Evolutionary conservation across 1,140 invertebrate genomes (phyloP).

Genomic region (Pseudomyrmex flavicornis): DNA sequence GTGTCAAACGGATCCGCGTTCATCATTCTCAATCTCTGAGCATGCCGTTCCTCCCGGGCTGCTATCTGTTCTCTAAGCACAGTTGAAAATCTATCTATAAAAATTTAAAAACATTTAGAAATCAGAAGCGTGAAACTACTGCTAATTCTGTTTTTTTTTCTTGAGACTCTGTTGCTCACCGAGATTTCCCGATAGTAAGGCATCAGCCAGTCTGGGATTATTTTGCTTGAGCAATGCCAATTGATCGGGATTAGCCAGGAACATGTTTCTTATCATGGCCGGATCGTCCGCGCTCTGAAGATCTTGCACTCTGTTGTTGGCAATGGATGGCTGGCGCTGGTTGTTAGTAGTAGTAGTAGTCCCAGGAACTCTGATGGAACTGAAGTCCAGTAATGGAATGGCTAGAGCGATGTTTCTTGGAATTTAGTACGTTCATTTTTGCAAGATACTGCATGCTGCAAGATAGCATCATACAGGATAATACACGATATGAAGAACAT

Average conservation of each 20-base stretch:
- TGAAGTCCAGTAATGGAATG: conserved; percentile 92
- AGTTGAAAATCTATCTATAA: conserved; percentile 91
- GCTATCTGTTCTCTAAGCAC: conserved; percentile 93
- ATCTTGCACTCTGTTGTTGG: conserved; percentile 79
- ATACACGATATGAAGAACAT: too few relatives aligned
- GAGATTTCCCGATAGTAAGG: conserved; percentile 92
- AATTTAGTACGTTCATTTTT: conserved; percentile 69
- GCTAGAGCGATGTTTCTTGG: conserved; percentile 75
- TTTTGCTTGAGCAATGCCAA: conserved; percentile 96
- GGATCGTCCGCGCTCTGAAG: conserved; percentile 92
- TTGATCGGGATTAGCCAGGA: conserved; percentile 96
- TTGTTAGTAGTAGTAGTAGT: conserved; percentile 74
- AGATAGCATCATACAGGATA: neutral
- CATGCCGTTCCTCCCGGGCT: conserved; percentile 91
- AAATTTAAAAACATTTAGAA: conserved; percentile 1
- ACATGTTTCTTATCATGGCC: conserved; percentile 94
- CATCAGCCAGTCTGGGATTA: conserved; percentile 96
- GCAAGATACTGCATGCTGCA: neutral
- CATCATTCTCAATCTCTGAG: conserved; percentile 94
- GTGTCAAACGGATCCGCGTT: conserved; percentile 97
- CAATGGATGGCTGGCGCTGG: conserved; percentile 47
- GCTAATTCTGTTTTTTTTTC: neutral
- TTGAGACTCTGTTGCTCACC: conserved; percentile 84
- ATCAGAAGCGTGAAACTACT: neutral
- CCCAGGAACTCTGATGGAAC: conserved; percentile 92